Percentiles rank a stretch among this genome's conserved stretches.
These are phyloP conservation scores for Tenthredo mesomela DNA, from an alignment of 2,888 invertebrate species.

Conservation along the genomic window DNA sequence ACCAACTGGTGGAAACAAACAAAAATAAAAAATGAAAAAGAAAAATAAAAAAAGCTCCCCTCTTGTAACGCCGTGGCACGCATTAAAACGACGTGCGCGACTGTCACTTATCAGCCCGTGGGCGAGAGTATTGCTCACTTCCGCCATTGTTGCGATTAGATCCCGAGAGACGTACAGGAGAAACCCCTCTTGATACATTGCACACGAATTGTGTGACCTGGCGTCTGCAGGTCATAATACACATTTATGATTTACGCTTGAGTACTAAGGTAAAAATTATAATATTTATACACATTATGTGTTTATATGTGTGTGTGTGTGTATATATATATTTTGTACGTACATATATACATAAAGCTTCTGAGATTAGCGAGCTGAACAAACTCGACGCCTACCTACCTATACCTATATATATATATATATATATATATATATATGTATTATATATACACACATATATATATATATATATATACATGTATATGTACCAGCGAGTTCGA, in stretches of 20 bases:
- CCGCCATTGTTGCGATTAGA: conserved; percentile 43
- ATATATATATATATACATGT: background rate
- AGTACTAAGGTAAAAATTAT: background rate
- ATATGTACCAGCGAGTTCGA: conserved; percentile 54
- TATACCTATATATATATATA: background rate
- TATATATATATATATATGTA: background rate
- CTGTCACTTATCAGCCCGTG: conserved; percentile 31
- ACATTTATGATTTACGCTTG: conserved; percentile 52
- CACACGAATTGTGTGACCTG: conserved; percentile 21
- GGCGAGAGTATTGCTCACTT: conserved; percentile 46
- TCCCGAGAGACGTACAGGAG: background rate
- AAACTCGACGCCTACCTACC: conserved; percentile 32
- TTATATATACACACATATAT: background rate
- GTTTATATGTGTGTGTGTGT: background rate
- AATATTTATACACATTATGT: background rate
- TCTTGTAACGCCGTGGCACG: conserved; percentile 2
- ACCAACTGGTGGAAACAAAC: background rate
- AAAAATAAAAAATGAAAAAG: background rate
- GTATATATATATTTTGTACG: background rate
- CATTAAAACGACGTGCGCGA: conserved; percentile 21
- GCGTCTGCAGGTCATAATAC: conserved; percentile 30
- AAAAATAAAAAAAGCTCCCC: background rate
- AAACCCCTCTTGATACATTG: background rate
- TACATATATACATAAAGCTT: conserved; percentile 45
- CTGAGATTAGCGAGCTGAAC: conserved; percentile 56